A percentile compares a stretch with the other conserved stretches of the same genome.
Evolutionary conservation across 1,140 invertebrate species (phyloP).

Genomic region (Tetraneura akinire): DNA sequence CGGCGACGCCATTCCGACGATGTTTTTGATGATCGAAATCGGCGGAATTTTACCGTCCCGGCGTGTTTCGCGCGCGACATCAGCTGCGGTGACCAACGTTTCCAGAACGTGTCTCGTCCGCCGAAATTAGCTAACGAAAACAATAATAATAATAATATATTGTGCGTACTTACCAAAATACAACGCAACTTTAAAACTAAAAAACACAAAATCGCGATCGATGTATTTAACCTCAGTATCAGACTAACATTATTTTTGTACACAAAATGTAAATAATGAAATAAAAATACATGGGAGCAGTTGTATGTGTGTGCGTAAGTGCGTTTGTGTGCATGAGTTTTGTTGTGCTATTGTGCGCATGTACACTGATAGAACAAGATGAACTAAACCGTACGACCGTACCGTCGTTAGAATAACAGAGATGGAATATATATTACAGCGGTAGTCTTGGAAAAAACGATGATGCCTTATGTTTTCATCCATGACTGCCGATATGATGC

Average conservation of each 20-base stretch:
- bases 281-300: conserved; percentile 24
- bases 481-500: not conserved
- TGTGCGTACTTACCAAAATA: conserved; percentile 40
- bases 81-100: not conserved
- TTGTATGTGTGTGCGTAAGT: not conserved
- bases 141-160: not conserved
- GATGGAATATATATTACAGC: not conserved
- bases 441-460: conserved; percentile 8
- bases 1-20: conserved; percentile 26
- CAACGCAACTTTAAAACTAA: conserved; percentile 35
- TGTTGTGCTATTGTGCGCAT: not conserved
- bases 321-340: not conserved
- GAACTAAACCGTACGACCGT: not conserved
- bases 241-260: conserved; percentile 48
- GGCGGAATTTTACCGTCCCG: not conserved
- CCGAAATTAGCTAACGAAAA: not conserved
- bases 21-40: not conserved
- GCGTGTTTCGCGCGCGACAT: not conserved
- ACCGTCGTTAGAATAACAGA: not conserved
- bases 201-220: conserved; percentile 22
- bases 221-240: conserved; percentile 45
- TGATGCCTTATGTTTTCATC: not conserved
- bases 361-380: conserved; percentile 14
- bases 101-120: not conserved
- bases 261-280: conserved; percentile 48